Conservation (phyloP, 2,113 vertebrate species). For the Pterocles orientalis region DNA sequence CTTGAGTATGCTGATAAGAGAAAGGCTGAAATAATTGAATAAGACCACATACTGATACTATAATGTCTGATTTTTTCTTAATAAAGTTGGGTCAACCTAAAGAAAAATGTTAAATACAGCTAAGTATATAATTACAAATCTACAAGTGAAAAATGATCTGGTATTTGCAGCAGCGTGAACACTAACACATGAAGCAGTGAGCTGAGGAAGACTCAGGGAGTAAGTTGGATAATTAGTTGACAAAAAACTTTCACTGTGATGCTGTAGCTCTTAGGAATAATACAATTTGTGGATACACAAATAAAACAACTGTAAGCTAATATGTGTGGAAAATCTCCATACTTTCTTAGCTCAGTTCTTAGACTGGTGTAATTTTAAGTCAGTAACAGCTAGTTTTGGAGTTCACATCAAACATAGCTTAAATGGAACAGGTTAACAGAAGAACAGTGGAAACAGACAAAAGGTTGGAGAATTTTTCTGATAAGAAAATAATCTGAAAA, state of each 20-base stretch:
- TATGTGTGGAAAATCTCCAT: not conserved
- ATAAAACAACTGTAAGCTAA: not conserved
- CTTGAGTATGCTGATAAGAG: not conserved
- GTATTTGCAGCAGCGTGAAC: not conserved
- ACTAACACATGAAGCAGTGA: not conserved
- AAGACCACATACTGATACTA: not conserved
- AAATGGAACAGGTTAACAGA: not conserved
- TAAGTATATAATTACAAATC: not conserved
- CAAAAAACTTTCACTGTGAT: not conserved
- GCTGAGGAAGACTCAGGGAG: not conserved
- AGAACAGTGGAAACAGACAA: not conserved
- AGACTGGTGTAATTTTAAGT: not conserved
- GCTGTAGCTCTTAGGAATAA: not conserved
- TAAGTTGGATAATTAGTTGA: not conserved
- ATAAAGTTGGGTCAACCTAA: not conserved
- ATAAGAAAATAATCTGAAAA: not conserved
- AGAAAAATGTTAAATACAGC: not conserved
- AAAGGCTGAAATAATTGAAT: not conserved
- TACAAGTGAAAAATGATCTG: not conserved
- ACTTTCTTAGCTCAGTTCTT: not conserved
- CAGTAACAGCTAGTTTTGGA: not conserved
- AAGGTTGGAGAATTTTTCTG: not conserved
- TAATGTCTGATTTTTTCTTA: not conserved
- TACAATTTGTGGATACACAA: not conserved
- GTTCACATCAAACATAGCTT: not conserved